These are phyloP conservation scores for Kryptolebias ocellatus DNA, from an alignment of 2,797 vertebrate species.

Conservation along the genomic window DNA sequence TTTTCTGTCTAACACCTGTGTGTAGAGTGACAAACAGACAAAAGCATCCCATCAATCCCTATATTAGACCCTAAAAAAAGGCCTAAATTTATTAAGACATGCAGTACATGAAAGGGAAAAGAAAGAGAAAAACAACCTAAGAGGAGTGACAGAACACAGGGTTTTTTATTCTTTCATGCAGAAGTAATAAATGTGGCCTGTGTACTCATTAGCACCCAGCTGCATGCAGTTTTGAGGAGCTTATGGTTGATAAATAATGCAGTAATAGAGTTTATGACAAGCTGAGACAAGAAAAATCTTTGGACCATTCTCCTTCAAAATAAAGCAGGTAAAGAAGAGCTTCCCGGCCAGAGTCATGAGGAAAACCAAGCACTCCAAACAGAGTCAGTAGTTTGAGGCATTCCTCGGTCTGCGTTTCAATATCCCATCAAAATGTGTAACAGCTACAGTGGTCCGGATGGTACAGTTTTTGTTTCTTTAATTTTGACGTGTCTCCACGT, in stretches of 20 bases:
- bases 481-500: background rate
- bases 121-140: slow-evolving; percentile 17
- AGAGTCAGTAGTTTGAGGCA: slow-evolving; percentile 36
- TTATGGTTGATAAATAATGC: slow-evolving; percentile 70
- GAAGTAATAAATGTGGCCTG: slow-evolving; percentile 66
- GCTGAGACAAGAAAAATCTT: slow-evolving; percentile 52
- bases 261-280: slow-evolving; percentile 46
- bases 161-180: slow-evolving; percentile 37
- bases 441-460: background rate
- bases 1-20: background rate
- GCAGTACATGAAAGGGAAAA: background rate
- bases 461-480: background rate
- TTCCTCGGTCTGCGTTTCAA: background rate
- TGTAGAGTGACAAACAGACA: no score
- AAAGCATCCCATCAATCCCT: no score
- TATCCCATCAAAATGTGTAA: background rate
- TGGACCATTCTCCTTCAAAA: slow-evolving; percentile 68
- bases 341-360: slow-evolving; percentile 59
- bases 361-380: slow-evolving; percentile 63
- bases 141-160: slow-evolving; percentile 11
- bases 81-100: no score
- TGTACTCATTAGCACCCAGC: slow-evolving; percentile 67
- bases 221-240: slow-evolving; percentile 51
- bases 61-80: no score
- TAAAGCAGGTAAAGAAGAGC: slow-evolving; percentile 52